Evolutionary conservation across 2,797 vertebrate species (phyloP), one percentile per base, ranked within the genome.

Genomic region (Oophaga sylvatica): DNA sequence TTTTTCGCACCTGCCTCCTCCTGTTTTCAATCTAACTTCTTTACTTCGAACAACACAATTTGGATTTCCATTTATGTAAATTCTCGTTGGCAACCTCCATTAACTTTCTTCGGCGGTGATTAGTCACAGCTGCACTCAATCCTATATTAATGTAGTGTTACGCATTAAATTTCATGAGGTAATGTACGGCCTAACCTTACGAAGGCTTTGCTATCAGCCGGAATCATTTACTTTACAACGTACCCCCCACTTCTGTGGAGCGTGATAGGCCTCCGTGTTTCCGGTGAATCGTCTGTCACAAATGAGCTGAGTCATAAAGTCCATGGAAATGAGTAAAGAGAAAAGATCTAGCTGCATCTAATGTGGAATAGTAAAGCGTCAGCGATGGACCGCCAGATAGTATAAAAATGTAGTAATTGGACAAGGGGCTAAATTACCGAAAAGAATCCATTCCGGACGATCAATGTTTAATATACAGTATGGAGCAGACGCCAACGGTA

Each of bases 391-490:
- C 19, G 82, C 76, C 65, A 73, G 56, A 80, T 84, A 45, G 53
- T 80, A 73, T 80, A 79, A 87, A 87, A 87, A 16, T 45, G 48
- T 62, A 73, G 76, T 84, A 84, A 88, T 80, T 88, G 82, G 76
- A 84, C 81, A 80, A 80, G 60, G 53, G 84, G 76, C 76, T 84
- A 63, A 84, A 84, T 88, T 84, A 84, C 65, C 45, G 59, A 73
- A 15, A 41, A 80, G 67, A 88, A 88, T 88, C 81, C 81, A 88
- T 84, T 88, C 65, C 56, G 60, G 31, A 26, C 53, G 76, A 88
- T 88, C 87, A 88, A 84, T 88, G 75, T 80, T 68, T 88, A 84
- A 88, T 88, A 88, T 88, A 88, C 76, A 88, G 82, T 84, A 84
- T 84, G 76, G 76, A 63, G 70, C 16, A 63, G 65, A 75, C 41